Conservation (phyloP, 1,140 invertebrate genomes). For the Ostrea edulis region DNA sequence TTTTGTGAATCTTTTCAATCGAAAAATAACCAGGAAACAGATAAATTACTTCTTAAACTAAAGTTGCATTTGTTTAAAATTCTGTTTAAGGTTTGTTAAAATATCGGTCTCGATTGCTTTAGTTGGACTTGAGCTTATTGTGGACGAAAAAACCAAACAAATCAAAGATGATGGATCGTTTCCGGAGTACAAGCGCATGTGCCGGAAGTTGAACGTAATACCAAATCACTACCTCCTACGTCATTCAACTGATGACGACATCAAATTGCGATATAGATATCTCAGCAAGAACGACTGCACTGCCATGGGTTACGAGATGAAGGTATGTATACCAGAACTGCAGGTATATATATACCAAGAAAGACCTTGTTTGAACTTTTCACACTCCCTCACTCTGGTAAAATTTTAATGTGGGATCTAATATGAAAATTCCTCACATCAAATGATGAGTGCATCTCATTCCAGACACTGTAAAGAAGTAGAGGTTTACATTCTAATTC, state of each 20-base stretch:
- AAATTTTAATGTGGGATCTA: too few species aligned
- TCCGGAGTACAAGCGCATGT: constrained; percentile 58
- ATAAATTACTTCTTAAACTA: neutral
- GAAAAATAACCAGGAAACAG: neutral
- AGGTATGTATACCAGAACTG: constrained; percentile 27
- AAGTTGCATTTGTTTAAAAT: too few species aligned
- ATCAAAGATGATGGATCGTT: constrained; percentile 54
- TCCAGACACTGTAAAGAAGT: too few species aligned
- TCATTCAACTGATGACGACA: constrained; percentile 55
- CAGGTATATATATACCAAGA: too few species aligned
- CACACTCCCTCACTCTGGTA: too few species aligned
- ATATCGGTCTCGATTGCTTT: neutral
- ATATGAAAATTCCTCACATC: too few species aligned
- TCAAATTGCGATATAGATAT: constrained; percentile 57
- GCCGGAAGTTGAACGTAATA: constrained; percentile 54
- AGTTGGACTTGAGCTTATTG: constrained; percentile 53
- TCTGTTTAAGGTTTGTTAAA: too few species aligned
- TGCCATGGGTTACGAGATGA: constrained; percentile 51
- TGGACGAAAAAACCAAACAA: constrained; percentile 56
- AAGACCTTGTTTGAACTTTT: too few species aligned
- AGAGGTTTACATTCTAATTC: too few species aligned
- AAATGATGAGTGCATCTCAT: too few species aligned
- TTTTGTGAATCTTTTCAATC: too few species aligned
- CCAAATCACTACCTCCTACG: constrained; percentile 60
- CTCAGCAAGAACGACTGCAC: constrained; percentile 50